Base-by-base conservation (phyloP, 2,113 vertebrate species). In the Ammodytes dubius region DNA sequence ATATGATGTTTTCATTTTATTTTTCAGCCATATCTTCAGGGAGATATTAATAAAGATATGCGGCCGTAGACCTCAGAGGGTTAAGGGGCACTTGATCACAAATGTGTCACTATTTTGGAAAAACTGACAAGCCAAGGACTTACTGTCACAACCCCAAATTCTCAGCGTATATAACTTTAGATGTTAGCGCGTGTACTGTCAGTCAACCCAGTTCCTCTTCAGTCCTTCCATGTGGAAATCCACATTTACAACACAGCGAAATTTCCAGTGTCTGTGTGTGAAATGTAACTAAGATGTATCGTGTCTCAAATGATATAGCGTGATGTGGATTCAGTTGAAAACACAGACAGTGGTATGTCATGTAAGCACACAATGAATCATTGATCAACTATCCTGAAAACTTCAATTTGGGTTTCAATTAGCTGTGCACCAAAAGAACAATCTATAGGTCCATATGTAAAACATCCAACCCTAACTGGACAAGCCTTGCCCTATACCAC, bases 181-280 rank as follows among this genome's bases (percentile, higher is more conserved):
- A 64, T 53, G 3, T 43, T 58, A 77, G 27, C 39, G 13, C 35
- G 5, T 60, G 42, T 14, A 0, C 27, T 52, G 42, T 59, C 46
- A 40, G 64, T 59, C 46, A 40, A 58, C 2, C 8, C 7, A 63
- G 54, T 84, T 82, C 77, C 61, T 63, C 58, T 12, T 88, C 37
- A 14, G 39, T 4, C 42, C 7, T 27, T 35, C 15, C 39, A 40
- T 68, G 82, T 75, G 76, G 69, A 69, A 73, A 76, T 70, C 61
- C 35, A 17, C 52, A 70, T 91, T 90, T 86, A 27, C 78, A 73
- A 63, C 70, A 87, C 40, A 42, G 54, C 53, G 19, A 67, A 79
- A 69, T 72, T 83, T 85, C 88, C 74, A 47, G 35, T 37, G 40
- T 79, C 68, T 63, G 57, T 40, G 17, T 58, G 11, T 47, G n/a